Percentiles rank a stretch among this genome's conserved stretches.
Evolutionary conservation across 2,888 invertebrate genomes (phyloP).

Genomic region (Mantis religiosa): DNA sequence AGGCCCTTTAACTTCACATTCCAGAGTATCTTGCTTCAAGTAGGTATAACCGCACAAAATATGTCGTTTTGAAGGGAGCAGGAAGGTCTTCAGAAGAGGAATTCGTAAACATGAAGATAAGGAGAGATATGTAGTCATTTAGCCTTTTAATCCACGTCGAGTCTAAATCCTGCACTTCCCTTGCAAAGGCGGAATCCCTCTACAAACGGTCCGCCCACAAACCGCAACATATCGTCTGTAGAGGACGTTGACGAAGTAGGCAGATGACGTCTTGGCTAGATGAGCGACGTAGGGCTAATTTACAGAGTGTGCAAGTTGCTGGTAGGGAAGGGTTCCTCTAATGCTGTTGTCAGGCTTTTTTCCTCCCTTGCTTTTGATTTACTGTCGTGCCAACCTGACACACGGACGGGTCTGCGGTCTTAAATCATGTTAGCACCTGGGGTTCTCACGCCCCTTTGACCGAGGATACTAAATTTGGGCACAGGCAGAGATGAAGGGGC

Average conservation of each 20-base stretch:
- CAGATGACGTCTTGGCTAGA: constrained; percentile 1
- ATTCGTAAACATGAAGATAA: neutral
- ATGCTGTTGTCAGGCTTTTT: constrained; percentile 2
- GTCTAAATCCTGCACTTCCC: neutral
- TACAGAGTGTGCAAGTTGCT: neutral
- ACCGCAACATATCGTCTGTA: neutral
- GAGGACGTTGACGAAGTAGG: neutral
- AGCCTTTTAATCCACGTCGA: neutral
- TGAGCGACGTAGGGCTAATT: neutral
- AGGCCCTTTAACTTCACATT: too few relatives aligned
- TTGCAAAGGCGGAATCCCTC: neutral
- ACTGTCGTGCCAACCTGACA: neutral
- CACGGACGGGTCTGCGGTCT: neutral
- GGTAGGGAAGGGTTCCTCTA: neutral
- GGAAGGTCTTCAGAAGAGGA: too few relatives aligned
- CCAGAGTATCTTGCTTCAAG: too few relatives aligned
- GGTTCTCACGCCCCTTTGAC: constrained; percentile 3
- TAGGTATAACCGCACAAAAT: too few relatives aligned
- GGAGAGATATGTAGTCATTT: neutral
- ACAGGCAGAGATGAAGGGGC: neutral
- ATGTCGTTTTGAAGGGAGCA: too few relatives aligned
- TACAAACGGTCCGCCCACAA: neutral
- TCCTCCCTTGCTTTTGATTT: constrained; percentile 4
- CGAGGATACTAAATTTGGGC: constrained; percentile 3
- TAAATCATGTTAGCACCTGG: constrained; percentile 12